Evolutionary conservation across 1,140 invertebrate species (phyloP), one percentile per base, ranked within the genome.

Genomic region (Lucilia sericata): DNA sequence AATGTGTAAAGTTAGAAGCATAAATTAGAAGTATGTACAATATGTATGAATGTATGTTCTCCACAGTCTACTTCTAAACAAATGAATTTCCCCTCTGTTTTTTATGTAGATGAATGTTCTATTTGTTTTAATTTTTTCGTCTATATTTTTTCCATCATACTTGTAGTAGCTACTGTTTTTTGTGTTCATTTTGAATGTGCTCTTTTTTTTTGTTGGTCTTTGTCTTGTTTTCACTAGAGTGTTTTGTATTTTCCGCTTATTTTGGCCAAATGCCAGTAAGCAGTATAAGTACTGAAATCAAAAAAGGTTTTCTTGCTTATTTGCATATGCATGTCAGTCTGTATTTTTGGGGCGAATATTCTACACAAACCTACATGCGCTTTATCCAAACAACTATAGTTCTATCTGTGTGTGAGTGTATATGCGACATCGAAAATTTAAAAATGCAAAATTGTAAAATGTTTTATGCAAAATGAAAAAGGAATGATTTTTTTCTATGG

Each of bases 201-300:
- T 60, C 5, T 14, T 70, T 70, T 19, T 65, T 70, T 70, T 25
- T 21, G 19, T 70, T 70, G 13, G 8, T 70, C 17, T 70, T 70
- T 70, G 65, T 70, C 17, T 70, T 70, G 17, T 19, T 70, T 70
- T 70, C 19, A 70, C 65, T 17, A 70, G 65, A 70, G 65, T 70
- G 17, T 21, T 70, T 70, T 70, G 65, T 70, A 25, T 21, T 21
- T 70, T 70, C 65, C 65, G 65, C 65, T 25, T 70, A 70, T 70
- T 21, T 70, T 70, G 65, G 65, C 65, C 65, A 70, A 70, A 70
- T 70, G 65, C 65, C 60, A 70, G 60, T 70, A 70, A 70, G 60
- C 60, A 19, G 60, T 70, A 21, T 70, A 70, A 70, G 60, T 17
- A 21, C 19, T 21, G 65, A 21, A 70, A 70, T 70, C n/a, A 70